A percentile compares a stretch with the other conserved stretches of the same genome.
phyloP scores from a whole-genome alignment of 2,888 invertebrate genomes.

The Mayetiola destructor region DNA sequence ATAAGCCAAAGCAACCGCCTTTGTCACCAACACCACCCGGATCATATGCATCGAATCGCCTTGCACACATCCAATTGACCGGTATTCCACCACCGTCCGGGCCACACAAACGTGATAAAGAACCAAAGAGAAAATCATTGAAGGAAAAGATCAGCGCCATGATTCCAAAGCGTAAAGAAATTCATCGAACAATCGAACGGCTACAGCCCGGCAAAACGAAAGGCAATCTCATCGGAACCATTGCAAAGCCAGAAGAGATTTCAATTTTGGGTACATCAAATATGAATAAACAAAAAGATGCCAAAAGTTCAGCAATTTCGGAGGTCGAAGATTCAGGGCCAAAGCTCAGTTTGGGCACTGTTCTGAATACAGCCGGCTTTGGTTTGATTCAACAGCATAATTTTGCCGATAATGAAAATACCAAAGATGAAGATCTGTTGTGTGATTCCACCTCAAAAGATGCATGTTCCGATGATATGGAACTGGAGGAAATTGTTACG shows the following conservation, averaged over 20 bases:
- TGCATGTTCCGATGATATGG: constrained; percentile 19
- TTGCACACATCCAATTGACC: constrained; percentile 27
- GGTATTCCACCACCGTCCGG: constrained; percentile 33
- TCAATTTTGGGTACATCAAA: constrained; percentile 34
- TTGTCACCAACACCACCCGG: constrained; percentile 22
- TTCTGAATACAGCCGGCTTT: constrained; percentile 57
- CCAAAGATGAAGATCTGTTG: constrained; percentile 13
- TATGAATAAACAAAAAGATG: constrained; percentile 42
- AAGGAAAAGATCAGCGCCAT: constrained; percentile 32
- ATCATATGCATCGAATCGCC: not conserved
- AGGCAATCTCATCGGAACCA: constrained; percentile 64
- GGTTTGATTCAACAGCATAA: constrained; percentile 51
- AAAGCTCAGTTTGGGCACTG: constrained; percentile 71
- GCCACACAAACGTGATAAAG: constrained; percentile 33
- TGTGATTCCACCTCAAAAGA: constrained; percentile 1
- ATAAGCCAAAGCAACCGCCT: constrained; percentile 16
- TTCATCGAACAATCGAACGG: constrained; percentile 69
- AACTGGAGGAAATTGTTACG: constrained; percentile 18
- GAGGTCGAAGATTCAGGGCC: constrained; percentile 56
- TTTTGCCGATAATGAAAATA: constrained; percentile 36
- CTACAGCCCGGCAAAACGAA: constrained; percentile 77
- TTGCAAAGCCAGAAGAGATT: constrained; percentile 45
- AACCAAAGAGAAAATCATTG: constrained; percentile 31
- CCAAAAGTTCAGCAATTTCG: constrained; percentile 40
- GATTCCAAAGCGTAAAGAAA: constrained; percentile 43